phyloP scores from a whole-genome alignment of 2,113 vertebrate genomes.

The Procavia capensis region DNA sequence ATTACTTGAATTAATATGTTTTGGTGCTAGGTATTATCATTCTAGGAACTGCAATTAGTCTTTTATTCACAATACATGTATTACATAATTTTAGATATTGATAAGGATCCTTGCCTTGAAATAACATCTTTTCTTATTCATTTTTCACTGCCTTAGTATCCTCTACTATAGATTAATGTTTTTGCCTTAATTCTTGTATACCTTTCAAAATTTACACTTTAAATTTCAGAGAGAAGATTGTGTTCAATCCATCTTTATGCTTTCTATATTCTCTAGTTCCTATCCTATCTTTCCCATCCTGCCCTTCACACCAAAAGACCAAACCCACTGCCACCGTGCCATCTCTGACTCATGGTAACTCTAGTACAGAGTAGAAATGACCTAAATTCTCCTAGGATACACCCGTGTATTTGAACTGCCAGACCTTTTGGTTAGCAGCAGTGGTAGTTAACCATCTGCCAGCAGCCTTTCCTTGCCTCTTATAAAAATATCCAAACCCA shows the following conservation, averaged over 20 bases:
- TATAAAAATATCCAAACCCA: too few relatives aligned
- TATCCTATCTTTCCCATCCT: background rate
- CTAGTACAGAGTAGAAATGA: too few relatives aligned
- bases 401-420: too few relatives aligned
- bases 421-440: too few relatives aligned
- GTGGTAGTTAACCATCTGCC: too few relatives aligned
- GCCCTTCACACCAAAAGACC: too few relatives aligned
- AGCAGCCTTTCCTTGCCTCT: too few relatives aligned
- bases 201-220: background rate
- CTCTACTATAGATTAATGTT: background rate
- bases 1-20: background rate
- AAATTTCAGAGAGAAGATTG: background rate
- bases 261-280: background rate
- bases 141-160: background rate
- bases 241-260: background rate
- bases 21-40: background rate
- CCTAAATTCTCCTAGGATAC: too few relatives aligned
- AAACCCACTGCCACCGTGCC: too few relatives aligned
- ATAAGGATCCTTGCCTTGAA: background rate
- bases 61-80: background rate
- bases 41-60: background rate
- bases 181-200: background rate
- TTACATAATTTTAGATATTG: background rate
- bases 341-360: too few relatives aligned
- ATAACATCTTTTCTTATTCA: background rate